These are phyloP conservation scores for Chloropsis hardwickii DNA, from an alignment of 2,113 vertebrate genomes.

Conservation along the genomic window DNA sequence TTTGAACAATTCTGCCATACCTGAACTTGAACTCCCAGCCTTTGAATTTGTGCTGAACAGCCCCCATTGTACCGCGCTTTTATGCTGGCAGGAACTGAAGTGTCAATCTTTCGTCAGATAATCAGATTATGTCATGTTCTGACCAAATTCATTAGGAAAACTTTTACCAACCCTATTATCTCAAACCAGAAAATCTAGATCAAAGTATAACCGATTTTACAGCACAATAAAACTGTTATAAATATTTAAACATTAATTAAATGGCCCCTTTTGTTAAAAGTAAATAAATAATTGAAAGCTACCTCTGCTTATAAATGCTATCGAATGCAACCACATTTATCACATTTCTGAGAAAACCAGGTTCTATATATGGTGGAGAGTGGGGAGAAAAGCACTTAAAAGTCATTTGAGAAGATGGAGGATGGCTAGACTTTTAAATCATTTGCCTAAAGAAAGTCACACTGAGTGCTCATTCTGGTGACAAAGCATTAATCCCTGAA, in stretches of 20 bases:
- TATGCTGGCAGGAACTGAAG: conserved; percentile 45
- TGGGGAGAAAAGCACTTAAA: neutral
- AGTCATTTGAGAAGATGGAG: neutral
- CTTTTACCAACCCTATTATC: conserved; percentile 54
- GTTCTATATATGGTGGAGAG: neutral
- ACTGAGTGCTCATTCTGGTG: neutral
- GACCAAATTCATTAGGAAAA: conserved; percentile 62
- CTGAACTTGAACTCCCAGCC: conserved; percentile 63
- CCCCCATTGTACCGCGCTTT: conserved; percentile 13
- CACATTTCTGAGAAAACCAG: neutral
- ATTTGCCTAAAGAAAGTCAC: neutral
- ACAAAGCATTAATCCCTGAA: neutral
- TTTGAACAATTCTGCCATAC: neutral
- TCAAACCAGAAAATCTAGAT: conserved; percentile 58
- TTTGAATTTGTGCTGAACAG: conserved; percentile 37
- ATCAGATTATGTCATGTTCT: conserved; percentile 47
- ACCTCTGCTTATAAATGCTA: conserved; percentile 18
- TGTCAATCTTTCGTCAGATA: conserved; percentile 34
- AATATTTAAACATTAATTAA: conserved; percentile 67
- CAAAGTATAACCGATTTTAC: conserved; percentile 48
- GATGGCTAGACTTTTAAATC: neutral
- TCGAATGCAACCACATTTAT: neutral
- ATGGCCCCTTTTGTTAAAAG: conserved; percentile 36
- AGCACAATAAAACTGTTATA: conserved; percentile 58
- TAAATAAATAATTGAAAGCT: conserved; percentile 65